These are phyloP conservation scores for Phocoena sinus DNA, from an alignment of 2,113 vertebrate genomes.

Conservation along the genomic window DNA sequence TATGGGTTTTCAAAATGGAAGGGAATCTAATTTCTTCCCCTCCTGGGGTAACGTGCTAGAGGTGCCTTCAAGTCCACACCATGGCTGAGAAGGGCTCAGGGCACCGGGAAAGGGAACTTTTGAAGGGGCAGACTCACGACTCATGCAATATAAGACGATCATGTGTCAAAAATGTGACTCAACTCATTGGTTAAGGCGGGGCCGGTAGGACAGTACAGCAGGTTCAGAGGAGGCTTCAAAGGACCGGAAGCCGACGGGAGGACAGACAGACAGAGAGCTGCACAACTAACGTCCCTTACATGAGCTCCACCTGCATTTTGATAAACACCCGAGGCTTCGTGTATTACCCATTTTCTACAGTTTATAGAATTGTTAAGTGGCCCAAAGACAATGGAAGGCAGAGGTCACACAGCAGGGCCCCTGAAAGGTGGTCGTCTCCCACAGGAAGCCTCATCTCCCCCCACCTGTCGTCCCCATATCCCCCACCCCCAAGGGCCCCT, in stretches of 20 bases:
- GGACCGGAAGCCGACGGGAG: not conserved
- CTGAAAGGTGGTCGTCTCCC: not conserved
- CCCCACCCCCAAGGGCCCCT: not conserved
- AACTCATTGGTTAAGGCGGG: not conserved
- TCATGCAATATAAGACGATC: not conserved
- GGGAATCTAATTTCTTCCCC: not conserved
- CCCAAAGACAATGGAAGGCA: not conserved
- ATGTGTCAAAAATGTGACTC: no score
- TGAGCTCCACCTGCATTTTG: not conserved
- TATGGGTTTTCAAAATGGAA: not conserved
- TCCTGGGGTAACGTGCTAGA: rapidly evolving
- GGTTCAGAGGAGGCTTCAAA: not conserved
- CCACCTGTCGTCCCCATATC: not conserved
- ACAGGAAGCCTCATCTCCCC: no score
- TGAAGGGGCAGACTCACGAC: not conserved
- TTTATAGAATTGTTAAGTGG: not conserved
- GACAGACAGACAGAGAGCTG: not conserved
- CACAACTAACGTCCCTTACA: not conserved
- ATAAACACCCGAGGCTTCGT: rapidly evolving
- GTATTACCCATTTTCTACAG: not conserved
- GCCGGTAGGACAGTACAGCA: rapidly evolving
- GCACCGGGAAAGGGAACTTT: not conserved
- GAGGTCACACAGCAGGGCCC: not conserved
- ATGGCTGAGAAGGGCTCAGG: not conserved
- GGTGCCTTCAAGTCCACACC: rapidly evolving